A percentile compares a stretch with the other conserved stretches of the same genome.
These are phyloP conservation scores for Neodiprion fabricii DNA, from an alignment of 1,140 invertebrate genomes.

Conservation along the genomic window DNA sequence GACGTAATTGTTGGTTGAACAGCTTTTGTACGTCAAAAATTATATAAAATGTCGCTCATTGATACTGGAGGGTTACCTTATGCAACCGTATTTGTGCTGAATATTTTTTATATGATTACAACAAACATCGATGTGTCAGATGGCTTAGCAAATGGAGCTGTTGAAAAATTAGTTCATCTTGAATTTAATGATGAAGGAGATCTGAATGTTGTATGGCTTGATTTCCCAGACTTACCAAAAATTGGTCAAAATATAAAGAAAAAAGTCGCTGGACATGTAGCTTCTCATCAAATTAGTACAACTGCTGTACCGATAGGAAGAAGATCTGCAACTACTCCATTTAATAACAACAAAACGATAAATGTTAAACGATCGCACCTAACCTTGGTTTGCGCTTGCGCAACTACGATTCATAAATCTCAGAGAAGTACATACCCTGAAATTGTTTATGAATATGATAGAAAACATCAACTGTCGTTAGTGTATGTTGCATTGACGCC, in stretches of 20 bases:
- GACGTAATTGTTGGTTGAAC: conserved; percentile 27
- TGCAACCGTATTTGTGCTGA: conserved; percentile 35
- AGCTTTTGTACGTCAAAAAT: conserved; percentile 39
- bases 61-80: conserved; percentile 42
- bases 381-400: conserved; percentile 14
- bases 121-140: conserved; percentile 42
- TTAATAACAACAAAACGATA: conserved; percentile 21
- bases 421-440: conserved; percentile 33
- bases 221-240: conserved; percentile 1
- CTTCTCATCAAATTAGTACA: not conserved
- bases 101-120: conserved; percentile 45
- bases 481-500: not conserved
- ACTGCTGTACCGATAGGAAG: conserved; percentile 3
- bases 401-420: conserved; percentile 30
- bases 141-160: conserved; percentile 48
- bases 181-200: conserved; percentile 31
- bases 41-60: conserved; percentile 16
- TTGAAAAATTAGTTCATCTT: conserved; percentile 37
- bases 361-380: conserved; percentile 19
- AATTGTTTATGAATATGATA: conserved; percentile 27
- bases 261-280: not conserved
- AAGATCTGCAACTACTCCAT: not conserved
- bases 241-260: not conserved
- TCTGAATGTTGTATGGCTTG: not conserved
- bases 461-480: not conserved